Evolutionary conservation across 64 coral and sea anemone species (phyloP).

Genomic region (Montipora foliosa): DNA sequence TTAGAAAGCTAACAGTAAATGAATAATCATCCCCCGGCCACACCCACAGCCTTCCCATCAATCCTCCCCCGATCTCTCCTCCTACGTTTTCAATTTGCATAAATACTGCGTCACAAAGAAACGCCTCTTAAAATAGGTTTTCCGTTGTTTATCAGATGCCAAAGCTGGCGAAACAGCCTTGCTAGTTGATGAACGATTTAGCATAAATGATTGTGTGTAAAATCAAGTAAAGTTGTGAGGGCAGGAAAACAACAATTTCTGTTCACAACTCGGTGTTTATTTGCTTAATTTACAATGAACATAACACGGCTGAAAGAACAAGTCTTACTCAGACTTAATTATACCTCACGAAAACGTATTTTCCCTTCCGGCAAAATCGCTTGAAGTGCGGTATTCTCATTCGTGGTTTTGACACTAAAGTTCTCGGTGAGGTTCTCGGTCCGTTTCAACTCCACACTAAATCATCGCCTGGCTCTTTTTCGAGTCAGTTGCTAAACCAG

Average conservation of each 20-base stretch:
- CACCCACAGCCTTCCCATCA: background rate
- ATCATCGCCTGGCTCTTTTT: too few species aligned
- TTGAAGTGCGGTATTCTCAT: too few species aligned
- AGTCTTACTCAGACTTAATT: background rate
- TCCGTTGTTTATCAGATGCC: background rate
- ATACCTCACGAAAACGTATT: background rate
- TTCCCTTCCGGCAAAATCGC: too few species aligned
- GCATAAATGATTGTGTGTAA: background rate
- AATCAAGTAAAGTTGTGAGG: background rate
- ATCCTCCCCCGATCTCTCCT: constrained; percentile 22
- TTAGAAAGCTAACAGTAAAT: background rate
- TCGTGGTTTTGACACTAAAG: background rate
- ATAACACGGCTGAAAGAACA: background rate
- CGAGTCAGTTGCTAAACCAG: too few species aligned
- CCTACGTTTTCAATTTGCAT: background rate
- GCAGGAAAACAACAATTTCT: background rate
- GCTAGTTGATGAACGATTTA: background rate
- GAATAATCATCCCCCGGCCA: background rate
- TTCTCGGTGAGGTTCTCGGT: background rate
- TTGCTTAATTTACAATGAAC: constrained; percentile 5
- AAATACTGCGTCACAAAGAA: background rate
- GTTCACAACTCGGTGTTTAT: background rate
- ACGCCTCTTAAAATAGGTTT: background rate
- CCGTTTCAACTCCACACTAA: too few species aligned
- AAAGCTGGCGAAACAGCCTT: background rate